Evolutionary conservation across 2,113 vertebrate genomes (phyloP).

Genomic region (Mastomys natalensis): DNA sequence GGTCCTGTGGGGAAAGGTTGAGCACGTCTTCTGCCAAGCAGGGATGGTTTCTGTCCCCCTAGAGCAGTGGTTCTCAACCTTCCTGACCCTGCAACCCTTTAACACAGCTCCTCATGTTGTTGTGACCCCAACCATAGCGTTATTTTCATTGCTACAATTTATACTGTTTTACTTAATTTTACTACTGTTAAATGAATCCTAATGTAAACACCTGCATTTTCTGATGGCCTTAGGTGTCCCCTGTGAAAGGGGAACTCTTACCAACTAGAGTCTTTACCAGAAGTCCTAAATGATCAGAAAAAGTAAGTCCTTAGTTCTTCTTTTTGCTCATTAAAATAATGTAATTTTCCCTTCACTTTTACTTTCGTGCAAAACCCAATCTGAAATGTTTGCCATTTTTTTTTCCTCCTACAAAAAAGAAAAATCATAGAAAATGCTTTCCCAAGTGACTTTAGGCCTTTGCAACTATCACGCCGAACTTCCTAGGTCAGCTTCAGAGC

Average conservation of each 20-base stretch:
- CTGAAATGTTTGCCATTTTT: neutral
- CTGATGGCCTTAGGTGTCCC: no score
- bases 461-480: neutral
- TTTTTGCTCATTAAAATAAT: conserved; percentile 20
- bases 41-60: neutral
- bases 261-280: neutral
- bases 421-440: neutral
- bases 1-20: neutral
- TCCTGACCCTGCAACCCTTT: neutral
- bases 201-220: no score
- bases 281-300: neutral
- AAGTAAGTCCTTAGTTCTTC: neutral
- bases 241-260: neutral
- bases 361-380: neutral
- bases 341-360: neutral
- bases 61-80: no score
- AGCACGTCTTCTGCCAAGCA: neutral
- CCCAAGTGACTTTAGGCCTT: neutral
- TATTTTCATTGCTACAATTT: neutral
- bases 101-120: neutral
- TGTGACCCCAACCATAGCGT: neutral
- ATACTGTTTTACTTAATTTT: no score
- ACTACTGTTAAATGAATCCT: neutral
- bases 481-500: neutral
- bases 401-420: neutral